Percentiles rank a stretch among this genome's conserved stretches.
Evolutionary conservation across 2,797 vertebrate species (phyloP).

Genomic region (Lepus townsendii): DNA sequence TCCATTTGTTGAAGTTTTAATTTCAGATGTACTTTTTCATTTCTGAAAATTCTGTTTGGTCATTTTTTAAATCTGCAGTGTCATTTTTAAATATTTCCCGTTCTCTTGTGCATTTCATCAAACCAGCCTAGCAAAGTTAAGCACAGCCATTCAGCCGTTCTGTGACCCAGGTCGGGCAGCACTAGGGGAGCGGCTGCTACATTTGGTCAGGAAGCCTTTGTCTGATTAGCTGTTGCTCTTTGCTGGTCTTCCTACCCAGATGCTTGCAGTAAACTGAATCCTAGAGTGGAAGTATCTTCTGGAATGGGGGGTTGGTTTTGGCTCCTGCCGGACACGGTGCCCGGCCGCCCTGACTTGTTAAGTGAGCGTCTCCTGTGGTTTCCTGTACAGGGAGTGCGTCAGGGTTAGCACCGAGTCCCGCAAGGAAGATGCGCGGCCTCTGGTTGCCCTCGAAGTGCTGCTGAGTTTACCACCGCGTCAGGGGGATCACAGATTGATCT

Average conservation of each 20-base stretch:
- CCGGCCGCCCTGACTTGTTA: not conserved
- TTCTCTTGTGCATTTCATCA: not conserved
- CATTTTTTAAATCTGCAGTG: not conserved
- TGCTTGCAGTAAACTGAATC: not conserved
- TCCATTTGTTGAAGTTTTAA: not conserved
- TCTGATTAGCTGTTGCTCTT: not conserved
- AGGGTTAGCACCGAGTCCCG: no score
- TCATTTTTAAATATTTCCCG: not conserved
- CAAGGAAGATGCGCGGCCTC: accelerated
- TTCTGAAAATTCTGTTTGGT: not conserved
- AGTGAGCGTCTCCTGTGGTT: not conserved
- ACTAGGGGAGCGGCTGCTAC: no score
- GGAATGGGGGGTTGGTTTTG: not conserved
- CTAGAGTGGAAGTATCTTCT: not conserved
- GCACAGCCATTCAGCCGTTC: not conserved
- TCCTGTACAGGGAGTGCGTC: no score
- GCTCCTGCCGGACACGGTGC: not conserved
- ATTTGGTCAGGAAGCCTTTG: not conserved
- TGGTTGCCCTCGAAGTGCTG: not conserved
- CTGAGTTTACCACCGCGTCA: not conserved
- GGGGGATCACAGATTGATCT: not conserved
- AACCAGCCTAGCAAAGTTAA: not conserved
- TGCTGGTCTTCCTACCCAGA: not conserved
- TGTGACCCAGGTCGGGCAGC: not conserved
- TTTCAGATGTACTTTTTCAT: not conserved